A percentile compares a stretch with the other conserved stretches of the same genome.
phyloP scores from a whole-genome alignment of 2,113 vertebrate species.

The Chinchilla lanigera region DNA sequence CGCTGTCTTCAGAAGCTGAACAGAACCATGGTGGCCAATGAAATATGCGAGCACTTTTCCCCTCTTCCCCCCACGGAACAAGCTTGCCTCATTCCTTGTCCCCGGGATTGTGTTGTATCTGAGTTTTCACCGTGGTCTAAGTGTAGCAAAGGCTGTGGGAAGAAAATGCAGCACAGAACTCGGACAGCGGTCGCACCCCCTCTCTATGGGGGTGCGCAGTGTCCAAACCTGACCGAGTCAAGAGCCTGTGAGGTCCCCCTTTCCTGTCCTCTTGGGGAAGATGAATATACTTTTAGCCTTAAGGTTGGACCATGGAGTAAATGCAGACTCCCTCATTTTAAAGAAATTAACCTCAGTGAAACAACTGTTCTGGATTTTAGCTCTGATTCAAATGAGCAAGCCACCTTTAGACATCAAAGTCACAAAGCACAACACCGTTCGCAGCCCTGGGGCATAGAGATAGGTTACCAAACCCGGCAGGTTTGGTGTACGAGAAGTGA shows the following conservation, averaged over 20 bases:
- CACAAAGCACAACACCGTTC: constrained; percentile 78
- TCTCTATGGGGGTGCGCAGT: constrained; percentile 92
- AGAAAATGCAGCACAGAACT: constrained; percentile 90
- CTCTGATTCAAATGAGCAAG: constrained; percentile 86
- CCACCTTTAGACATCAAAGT: constrained; percentile 79
- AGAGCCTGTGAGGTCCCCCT: constrained; percentile 85
- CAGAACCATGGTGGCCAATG: constrained; percentile 86
- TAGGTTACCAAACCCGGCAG: constrained; percentile 94
- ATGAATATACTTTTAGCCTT: constrained; percentile 92
- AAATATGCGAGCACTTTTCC: constrained; percentile 95
- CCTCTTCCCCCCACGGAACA: constrained; percentile 91
- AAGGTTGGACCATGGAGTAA: constrained; percentile 93
- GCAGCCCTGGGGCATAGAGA: constrained; percentile 87
- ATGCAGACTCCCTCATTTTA: constrained; percentile 89
- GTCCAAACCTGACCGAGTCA: constrained; percentile 93
- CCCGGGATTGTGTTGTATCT: constrained; percentile 94
- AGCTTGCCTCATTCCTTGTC: constrained; percentile 96
- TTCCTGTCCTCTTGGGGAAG: constrained; percentile 89
- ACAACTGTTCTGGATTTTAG: constrained; percentile 89
- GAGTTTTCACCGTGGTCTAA: constrained; percentile 93
- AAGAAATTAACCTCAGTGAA: constrained; percentile 84
- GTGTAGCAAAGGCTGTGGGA: constrained; percentile 89
- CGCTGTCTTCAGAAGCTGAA: constrained; percentile 93
- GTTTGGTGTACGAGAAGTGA: constrained; percentile 93
- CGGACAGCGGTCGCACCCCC: constrained; percentile 91